phyloP scores from a whole-genome alignment of 2,113 vertebrate species.

The Carassius auratus region DNA sequence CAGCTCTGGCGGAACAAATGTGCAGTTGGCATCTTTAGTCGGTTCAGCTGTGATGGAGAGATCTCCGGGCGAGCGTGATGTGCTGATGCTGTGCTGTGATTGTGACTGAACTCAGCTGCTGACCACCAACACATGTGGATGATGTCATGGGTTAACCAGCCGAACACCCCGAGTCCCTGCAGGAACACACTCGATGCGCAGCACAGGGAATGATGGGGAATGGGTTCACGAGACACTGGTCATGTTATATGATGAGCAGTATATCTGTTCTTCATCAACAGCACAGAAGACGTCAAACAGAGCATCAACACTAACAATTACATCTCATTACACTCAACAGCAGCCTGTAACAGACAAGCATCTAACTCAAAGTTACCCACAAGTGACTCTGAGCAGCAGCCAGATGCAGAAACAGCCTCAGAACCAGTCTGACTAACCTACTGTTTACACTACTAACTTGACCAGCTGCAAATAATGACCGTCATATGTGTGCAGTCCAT shows the following conservation, averaged over 20 bases:
- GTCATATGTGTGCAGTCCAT: not conserved
- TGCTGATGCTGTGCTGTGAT: not conserved
- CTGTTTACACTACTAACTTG: no score
- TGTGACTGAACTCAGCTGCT: not conserved
- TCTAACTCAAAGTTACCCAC: no score
- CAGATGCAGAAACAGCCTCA: not conserved
- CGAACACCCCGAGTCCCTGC: not conserved
- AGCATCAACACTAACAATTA: no score
- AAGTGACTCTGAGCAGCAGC: not conserved
- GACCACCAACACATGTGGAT: not conserved
- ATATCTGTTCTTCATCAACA: no score
- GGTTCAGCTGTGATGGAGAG: no score
- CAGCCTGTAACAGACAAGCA: no score
- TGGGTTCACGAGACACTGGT: not conserved
- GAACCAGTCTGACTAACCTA: not conserved
- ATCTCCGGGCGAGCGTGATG: no score
- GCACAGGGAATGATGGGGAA: not conserved
- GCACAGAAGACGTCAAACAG: no score
- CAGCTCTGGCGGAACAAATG: no score
- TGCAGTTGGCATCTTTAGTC: no score
- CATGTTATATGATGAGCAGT: not conserved
- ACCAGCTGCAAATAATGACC: not conserved
- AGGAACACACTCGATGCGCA: not conserved
- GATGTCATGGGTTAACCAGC: not conserved
- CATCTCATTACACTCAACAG: no score